phyloP scores from a whole-genome alignment of 2,888 invertebrate species.

The Spialia ferax region DNA sequence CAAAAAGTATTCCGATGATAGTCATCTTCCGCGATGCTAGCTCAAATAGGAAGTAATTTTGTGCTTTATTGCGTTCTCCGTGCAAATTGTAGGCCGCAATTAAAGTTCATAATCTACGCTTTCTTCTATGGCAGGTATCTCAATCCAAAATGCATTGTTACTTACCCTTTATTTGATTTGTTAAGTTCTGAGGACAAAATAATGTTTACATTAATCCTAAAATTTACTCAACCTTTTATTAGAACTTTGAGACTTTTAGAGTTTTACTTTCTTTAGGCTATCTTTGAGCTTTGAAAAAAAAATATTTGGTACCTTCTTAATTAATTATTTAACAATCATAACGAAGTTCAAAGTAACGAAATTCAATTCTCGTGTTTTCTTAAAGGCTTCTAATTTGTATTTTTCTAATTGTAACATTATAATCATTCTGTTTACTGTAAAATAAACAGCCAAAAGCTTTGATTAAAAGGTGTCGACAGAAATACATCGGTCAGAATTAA shows the following conservation, averaged over 20 bases:
- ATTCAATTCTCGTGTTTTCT: slow-evolving; percentile 3
- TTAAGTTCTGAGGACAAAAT: background rate
- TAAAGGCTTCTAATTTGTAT: slow-evolving; percentile 12
- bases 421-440: slow-evolving; percentile 19
- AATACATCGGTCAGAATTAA: slow-evolving; percentile 53
- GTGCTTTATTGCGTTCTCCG: slow-evolving; percentile 76
- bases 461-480: slow-evolving; percentile 53
- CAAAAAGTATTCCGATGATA: slow-evolving; percentile 22
- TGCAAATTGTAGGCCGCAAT: slow-evolving; percentile 70
- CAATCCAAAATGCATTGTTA: background rate
- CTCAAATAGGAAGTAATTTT: slow-evolving; percentile 72
- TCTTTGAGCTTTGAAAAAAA: no score
- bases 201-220: no score
- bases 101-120: slow-evolving; percentile 73
- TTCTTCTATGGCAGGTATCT: slow-evolving; percentile 56
- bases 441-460: slow-evolving; percentile 16
- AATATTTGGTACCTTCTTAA: no score
- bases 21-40: slow-evolving; percentile 28
- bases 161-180: background rate
- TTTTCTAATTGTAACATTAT: slow-evolving; percentile 25
- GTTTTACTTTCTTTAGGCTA: no score
- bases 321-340: background rate
- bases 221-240: no score
- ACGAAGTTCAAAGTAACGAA: slow-evolving; percentile 3
- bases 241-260: no score